Evolutionary conservation across 2,797 vertebrate genomes (phyloP), one percentile per base, ranked within the genome.

Genomic region (Spondyliosoma cantharus): DNA sequence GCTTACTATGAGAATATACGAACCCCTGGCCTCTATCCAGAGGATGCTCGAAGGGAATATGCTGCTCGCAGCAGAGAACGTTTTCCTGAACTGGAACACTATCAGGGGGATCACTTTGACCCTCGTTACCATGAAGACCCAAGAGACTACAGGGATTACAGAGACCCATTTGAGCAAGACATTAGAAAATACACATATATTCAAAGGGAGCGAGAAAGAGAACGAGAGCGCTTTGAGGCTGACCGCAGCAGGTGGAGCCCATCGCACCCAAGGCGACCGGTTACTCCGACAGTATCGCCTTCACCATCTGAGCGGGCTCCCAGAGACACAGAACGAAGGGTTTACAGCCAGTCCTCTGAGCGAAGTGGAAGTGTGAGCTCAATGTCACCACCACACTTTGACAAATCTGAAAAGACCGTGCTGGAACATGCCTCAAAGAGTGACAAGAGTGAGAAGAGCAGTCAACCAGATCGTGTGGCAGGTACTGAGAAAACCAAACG

Each of bases 111-210:
- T 52, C 98, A 97, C 91, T 99, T 98, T 24, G 98, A 99, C 87
- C 97, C 97, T 8, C 97, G 98, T 1, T 99, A 97, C 87, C 97
- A 98, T 0, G 98, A 99, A 0, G 97, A 99, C 52, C 96, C 97
- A 6, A 96, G 97, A 70, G 98, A 99, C 64, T 99, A 96, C 89
- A 93, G 98, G 90, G 97, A 99, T 71, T 99, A 96, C 80, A 93
- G 98, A 84, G 98, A 99, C 88, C 97, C 97, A 0, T 99, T 99
- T 3, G 97, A 99, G 76, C 98, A 99, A 85, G 98, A 99, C 86
- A 99, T 99, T 53, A 90, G 97, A 63, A 98, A 99, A 84, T 99
- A 99, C 90, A 99, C 97, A 57, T 99, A 98, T 77, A 96, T 98
- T 86, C 98, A 99, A 59, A 95, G 97, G 66, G 98, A 99, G 78